Evolutionary conservation across 2,113 vertebrate genomes (phyloP).

Genomic region (Phrynocephalus versicolor): DNA sequence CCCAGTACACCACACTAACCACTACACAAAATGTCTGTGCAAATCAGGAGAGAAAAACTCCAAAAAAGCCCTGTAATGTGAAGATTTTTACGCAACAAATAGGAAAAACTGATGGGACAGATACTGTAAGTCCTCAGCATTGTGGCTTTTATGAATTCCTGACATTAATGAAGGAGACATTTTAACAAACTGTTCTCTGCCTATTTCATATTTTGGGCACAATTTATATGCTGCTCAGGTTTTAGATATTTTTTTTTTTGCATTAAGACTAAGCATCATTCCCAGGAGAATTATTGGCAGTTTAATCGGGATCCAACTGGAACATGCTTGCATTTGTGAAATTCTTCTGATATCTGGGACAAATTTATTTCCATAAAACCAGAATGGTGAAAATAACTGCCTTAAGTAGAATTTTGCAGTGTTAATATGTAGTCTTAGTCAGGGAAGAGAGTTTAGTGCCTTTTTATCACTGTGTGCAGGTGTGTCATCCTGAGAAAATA

Average conservation of each 20-base stretch:
- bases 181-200: constrained; percentile 52
- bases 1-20: too few relatives aligned
- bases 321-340: constrained; percentile 50
- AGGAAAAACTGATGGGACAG: not conserved
- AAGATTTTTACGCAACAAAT: not conserved
- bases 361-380: constrained; percentile 67
- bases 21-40: not conserved
- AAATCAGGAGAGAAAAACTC: not conserved
- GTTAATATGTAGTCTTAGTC: not conserved
- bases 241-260: constrained; percentile 55
- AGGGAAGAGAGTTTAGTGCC: constrained; percentile 16
- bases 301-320: constrained; percentile 65
- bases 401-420: constrained; percentile 43
- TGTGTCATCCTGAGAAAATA: constrained; percentile 28
- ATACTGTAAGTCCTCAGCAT: not conserved
- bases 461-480: constrained; percentile 26
- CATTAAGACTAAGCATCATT: constrained; percentile 49
- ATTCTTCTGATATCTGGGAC: constrained; percentile 46
- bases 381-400: constrained; percentile 48
- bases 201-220: constrained; percentile 60
- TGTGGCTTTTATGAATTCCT: constrained; percentile 28
- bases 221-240: constrained; percentile 67
- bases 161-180: constrained; percentile 42
- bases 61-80: not conserved
- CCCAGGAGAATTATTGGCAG: constrained; percentile 60